A percentile compares a stretch with the other conserved stretches of the same genome.
phyloP scores from a whole-genome alignment of 2,888 invertebrate species.

The Tridacna gigas region DNA sequence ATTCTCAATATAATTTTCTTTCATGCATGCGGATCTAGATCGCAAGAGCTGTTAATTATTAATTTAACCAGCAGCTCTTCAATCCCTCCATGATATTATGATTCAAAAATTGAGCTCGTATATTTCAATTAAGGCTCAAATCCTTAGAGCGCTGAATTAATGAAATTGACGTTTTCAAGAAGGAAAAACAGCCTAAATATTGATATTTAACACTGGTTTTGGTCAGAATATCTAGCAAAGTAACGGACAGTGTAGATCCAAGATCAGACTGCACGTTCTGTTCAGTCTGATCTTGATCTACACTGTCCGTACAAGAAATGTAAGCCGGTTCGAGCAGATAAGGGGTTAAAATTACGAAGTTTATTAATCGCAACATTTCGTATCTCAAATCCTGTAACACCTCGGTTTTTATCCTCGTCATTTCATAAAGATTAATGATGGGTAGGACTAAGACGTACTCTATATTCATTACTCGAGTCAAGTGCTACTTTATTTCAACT shows the following conservation, averaged over 20 bases:
- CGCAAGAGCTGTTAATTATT: slow-evolving; percentile 13
- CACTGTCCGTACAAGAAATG: neutral
- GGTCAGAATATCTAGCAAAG: too few relatives aligned
- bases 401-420: slow-evolving; percentile 14
- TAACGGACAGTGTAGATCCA: too few relatives aligned
- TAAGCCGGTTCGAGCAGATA: too few relatives aligned
- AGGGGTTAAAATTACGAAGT: slow-evolving; percentile 1
- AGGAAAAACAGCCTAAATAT: too few relatives aligned
- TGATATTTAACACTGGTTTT: too few relatives aligned
- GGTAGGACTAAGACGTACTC: neutral
- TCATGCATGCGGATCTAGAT: neutral
- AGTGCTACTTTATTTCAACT: neutral
- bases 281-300: too few relatives aligned
- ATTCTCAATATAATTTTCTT: neutral
- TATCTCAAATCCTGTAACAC: neutral
- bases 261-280: too few relatives aligned
- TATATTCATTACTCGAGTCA: slow-evolving; percentile 18
- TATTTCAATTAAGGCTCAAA: slow-evolving; percentile 23
- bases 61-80: slow-evolving; percentile 21
- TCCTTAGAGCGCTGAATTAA: too few relatives aligned
- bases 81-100: slow-evolving; percentile 17
- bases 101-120: slow-evolving; percentile 15
- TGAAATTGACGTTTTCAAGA: too few relatives aligned
- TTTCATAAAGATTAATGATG: slow-evolving; percentile 25
- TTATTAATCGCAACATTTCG: slow-evolving; percentile 19